Base-by-base conservation (phyloP, 2,113 vertebrate species). In the Formicarius rufipectus region DNA sequence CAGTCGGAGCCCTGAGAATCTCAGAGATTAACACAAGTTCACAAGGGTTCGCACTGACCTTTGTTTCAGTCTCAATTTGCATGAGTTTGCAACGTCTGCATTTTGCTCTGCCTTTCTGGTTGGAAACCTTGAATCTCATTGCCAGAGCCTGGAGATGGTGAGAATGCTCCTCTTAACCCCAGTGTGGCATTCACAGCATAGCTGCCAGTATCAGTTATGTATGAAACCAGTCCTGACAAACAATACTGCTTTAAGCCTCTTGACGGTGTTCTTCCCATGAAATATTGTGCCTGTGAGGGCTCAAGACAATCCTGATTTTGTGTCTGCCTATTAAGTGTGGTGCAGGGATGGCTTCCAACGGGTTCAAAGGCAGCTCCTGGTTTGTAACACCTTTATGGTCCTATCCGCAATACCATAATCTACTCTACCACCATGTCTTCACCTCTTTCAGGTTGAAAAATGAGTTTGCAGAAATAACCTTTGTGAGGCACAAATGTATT, bases 1-100 rank as follows among this genome's bases (percentile, higher is more conserved):
- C 60, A 78, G 84, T 90, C 60, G 89, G 88, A 94, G 56, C 79
- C 58, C 58, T 89, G 50, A 94, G 91, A 91, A 89, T 91, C 71
- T 96, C 35, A 15, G 87, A 90, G 86, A 94, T 95, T 96, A 95
- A 92, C 67, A 74, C 71, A 66, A 50, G 89, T 95, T 96, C 92
- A 96, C 89, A 87, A 87, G 71, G 89, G 80, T 95, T 95, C 3
- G 5, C 63, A 71, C 30, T 95, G 93, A 96, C 95, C 94, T 97
- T 97, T 96, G 86, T 95, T 96, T 96, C 96, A 89, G 68, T 94
- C 84, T 95, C 81, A 66, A 85, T 96, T 93, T 95, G 67, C 77
- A 90, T 83, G 80, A 91, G 37, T 89, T 94, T 94, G 80, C 85
- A 97, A 86, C 1, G 12, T 94, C 74, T 96, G 89, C 80, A 92